Conservation (phyloP, 2,797 vertebrate species). For the Acropternis orthonyx region DNA sequence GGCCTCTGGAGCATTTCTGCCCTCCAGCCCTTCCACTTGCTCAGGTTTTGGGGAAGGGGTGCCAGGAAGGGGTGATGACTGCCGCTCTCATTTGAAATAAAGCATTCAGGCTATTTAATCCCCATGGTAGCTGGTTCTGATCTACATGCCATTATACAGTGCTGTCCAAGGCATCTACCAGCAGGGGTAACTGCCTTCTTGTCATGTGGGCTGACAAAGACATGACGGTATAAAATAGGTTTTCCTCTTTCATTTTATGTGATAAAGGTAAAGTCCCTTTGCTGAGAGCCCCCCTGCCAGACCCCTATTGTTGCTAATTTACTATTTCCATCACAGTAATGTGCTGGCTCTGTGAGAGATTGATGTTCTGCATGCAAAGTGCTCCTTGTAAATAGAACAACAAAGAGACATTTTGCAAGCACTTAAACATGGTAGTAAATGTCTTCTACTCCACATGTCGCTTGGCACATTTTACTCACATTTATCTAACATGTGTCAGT, state of each 20-base stretch:
- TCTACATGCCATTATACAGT: neutral
- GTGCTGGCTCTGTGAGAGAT: neutral
- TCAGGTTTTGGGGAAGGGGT: neutral
- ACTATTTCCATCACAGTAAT: slow-evolving; percentile 8
- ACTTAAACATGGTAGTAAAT: neutral
- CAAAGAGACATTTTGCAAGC: slow-evolving; percentile 1
- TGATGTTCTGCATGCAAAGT: slow-evolving; percentile 14
- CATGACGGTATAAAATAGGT: neutral
- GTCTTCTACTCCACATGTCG: neutral
- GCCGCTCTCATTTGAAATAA: neutral
- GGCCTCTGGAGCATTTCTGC: neutral
- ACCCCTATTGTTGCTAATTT: neutral
- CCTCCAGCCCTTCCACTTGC: neutral
- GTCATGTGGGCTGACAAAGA: slow-evolving; percentile 25
- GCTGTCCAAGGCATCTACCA: neutral
- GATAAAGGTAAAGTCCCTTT: slow-evolving; percentile 11
- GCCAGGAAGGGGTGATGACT: neutral
- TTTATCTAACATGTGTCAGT: neutral
- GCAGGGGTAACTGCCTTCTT: slow-evolving; percentile 13
- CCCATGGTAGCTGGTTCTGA: neutral
- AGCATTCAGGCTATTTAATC: neutral
- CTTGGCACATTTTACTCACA: slow-evolving; percentile 7
- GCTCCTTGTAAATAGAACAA: slow-evolving; percentile 33
- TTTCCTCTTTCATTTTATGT: neutral
- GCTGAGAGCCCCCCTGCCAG: neutral